Conservation (phyloP, 2,888 invertebrate species). For the Cepaea hortensis region DNA sequence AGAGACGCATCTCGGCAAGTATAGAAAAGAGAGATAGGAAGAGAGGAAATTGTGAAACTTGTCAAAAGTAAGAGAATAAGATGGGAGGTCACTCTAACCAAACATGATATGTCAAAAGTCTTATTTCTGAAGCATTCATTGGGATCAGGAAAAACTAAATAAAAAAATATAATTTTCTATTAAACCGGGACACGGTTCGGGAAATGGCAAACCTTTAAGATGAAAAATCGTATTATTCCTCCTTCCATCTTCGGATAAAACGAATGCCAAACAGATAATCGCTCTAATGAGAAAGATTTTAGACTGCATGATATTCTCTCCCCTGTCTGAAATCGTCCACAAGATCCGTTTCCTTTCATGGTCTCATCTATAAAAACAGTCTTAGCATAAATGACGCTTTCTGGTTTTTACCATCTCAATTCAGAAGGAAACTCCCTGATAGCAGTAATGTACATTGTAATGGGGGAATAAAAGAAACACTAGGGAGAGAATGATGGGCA, state of each 20-base stretch:
- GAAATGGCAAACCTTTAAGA: conserved; percentile 24
- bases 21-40: background rate
- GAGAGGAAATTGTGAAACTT: background rate
- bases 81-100: conserved; percentile 15
- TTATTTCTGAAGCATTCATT: background rate
- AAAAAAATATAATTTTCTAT: conserved; percentile 1
- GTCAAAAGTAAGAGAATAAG: background rate
- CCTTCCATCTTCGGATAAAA: conserved; percentile 22
- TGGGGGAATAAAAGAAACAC: background rate
- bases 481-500: background rate
- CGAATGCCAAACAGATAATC: conserved; percentile 18
- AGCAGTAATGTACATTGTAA: background rate
- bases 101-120: background rate
- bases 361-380: background rate
- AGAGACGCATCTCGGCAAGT: too few species aligned
- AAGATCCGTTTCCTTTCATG: background rate
- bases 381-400: background rate
- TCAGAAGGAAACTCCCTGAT: conserved; percentile 11
- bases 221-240: conserved; percentile 18
- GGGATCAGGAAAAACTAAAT: background rate
- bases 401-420: conserved; percentile 20
- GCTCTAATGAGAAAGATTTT: conserved; percentile 29
- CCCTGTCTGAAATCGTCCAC: background rate
- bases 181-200: conserved; percentile 17
- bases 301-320: conserved; percentile 11